These are phyloP conservation scores for Exephanes ischioxanthus DNA, from an alignment of 2,888 invertebrate genomes.

Conservation along the genomic window DNA sequence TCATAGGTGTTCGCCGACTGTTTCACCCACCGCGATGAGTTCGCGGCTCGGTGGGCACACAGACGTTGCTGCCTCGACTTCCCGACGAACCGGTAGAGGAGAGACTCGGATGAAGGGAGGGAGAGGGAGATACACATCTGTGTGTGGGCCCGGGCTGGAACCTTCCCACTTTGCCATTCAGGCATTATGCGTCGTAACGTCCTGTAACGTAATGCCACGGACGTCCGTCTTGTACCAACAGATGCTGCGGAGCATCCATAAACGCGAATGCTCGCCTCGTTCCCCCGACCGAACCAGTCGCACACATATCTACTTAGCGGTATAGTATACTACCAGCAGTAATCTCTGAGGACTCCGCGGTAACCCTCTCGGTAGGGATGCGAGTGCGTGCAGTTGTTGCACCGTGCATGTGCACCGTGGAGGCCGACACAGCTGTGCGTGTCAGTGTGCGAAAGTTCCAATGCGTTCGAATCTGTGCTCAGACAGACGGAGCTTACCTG, in stretches of 20 bases:
- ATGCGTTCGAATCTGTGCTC: conserved; percentile 17
- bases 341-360: conserved; percentile 11
- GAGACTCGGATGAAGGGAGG: conserved; percentile 5
- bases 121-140: conserved; percentile 30
- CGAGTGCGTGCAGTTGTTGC: conserved; percentile 4
- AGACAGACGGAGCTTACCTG: background rate
- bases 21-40: conserved; percentile 32
- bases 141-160: conserved; percentile 59
- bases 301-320: conserved; percentile 5
- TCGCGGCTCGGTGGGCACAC: background rate
- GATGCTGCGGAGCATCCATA: conserved; percentile 79
- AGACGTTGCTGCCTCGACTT: conserved; percentile 4
- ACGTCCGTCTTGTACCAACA: conserved; percentile 81
- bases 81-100: background rate
- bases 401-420: background rate
- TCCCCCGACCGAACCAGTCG: conserved; percentile 26
- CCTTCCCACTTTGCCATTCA: conserved; percentile 57
- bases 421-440: background rate
- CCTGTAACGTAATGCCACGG: conserved; percentile 76
- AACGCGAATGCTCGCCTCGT: conserved; percentile 69
- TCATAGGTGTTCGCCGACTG: conserved; percentile 39
- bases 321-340: background rate
- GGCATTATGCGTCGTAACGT: conserved; percentile 74
- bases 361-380: conserved; percentile 4
- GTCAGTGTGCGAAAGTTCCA: background rate